Evolutionary conservation across 2,888 invertebrate species (phyloP).

Genomic region (Drosophila kambysellisi): DNA sequence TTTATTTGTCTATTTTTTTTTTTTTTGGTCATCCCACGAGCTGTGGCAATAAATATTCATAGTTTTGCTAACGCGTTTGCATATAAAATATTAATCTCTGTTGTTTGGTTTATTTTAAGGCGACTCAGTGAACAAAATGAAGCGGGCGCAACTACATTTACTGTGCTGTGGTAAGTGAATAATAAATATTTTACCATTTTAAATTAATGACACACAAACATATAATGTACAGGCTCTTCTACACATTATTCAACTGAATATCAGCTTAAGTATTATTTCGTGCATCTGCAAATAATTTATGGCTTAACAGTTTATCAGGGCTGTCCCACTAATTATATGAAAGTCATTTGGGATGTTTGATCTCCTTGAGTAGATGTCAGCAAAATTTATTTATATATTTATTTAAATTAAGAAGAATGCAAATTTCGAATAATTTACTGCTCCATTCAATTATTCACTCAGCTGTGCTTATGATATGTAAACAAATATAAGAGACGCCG

Average conservation of each 20-base stretch:
- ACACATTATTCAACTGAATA: not conserved
- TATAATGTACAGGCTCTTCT: not conserved
- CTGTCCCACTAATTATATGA: conserved; percentile 1
- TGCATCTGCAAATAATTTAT: not conserved
- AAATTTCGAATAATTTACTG: conserved; percentile 19
- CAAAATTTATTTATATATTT: not conserved
- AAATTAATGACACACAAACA: not conserved
- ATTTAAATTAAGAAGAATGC: conserved; percentile 6
- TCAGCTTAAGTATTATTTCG: not conserved
- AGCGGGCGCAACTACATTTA: conserved; percentile 58
- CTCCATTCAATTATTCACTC: conserved; percentile 13
- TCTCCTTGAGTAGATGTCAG: conserved; percentile 21
- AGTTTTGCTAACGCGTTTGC: conserved; percentile 52
- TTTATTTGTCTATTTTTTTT: conserved; percentile 17
- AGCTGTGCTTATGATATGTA: conserved; percentile 9
- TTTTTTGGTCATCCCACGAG: conserved; percentile 61
- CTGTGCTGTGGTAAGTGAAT: conserved; percentile 72
- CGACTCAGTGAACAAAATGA: conserved; percentile 76
- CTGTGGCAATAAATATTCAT: conserved; percentile 73
- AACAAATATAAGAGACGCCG: conserved; percentile 15
- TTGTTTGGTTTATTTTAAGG: conserved; percentile 66
- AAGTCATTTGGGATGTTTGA: not conserved
- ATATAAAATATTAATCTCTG: conserved; percentile 35
- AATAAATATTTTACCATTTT: conserved; percentile 1
- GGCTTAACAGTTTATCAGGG: not conserved